phyloP scores from a whole-genome alignment of 2,797 vertebrate genomes.

The Danio kyathit region DNA sequence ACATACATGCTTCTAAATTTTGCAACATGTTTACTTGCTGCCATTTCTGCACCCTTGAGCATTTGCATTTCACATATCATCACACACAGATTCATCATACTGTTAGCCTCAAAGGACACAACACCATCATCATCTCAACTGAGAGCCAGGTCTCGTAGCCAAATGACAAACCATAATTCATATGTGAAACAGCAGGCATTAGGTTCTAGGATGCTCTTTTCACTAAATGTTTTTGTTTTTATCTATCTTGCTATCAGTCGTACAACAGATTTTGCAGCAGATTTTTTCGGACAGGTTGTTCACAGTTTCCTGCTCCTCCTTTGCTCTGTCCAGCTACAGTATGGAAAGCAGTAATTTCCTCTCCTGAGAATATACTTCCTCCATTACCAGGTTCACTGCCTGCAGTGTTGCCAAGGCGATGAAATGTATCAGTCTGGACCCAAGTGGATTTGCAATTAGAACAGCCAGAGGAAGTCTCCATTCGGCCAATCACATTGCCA shows the following conservation, averaged over 20 bases:
- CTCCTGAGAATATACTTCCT: conserved; percentile 47
- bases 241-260: neutral
- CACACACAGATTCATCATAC: conserved; percentile 25
- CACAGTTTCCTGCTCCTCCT: conserved; percentile 26
- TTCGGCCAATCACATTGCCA: conserved; percentile 42
- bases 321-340: conserved; percentile 30
- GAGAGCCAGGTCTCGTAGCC: neutral
- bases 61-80: conserved; percentile 14
- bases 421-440: conserved; percentile 55
- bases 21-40: neutral
- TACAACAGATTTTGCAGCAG: neutral
- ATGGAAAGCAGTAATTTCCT: conserved; percentile 43
- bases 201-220: neutral
- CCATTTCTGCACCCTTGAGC: conserved; percentile 7
- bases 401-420: conserved; percentile 49
- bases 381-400: conserved; percentile 55
- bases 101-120: neutral
- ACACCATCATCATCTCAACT: neutral
- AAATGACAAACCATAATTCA: neutral
- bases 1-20: neutral
- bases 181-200: neutral
- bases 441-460: conserved; percentile 75
- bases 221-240: neutral
- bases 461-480: conserved; percentile 63
- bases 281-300: conserved; percentile 52